These are phyloP conservation scores for Cavia aperea DNA, from an alignment of 2,113 vertebrate species.

Conservation along the genomic window DNA sequence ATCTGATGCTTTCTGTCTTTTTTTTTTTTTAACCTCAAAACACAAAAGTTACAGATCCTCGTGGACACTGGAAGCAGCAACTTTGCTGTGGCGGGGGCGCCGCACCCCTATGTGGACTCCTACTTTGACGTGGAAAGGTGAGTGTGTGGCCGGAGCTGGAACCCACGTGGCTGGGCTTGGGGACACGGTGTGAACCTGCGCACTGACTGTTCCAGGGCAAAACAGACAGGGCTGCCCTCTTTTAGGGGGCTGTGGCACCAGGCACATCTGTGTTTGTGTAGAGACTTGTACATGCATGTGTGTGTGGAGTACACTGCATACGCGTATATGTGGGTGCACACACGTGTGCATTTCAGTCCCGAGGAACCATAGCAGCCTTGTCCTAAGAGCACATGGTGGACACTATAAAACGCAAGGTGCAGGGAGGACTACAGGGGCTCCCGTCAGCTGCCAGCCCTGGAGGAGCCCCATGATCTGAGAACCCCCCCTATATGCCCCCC, in stretches of 20 bases:
- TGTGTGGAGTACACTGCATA: background rate
- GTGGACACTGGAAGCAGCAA: conserved; percentile 99
- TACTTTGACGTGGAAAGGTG: conserved; percentile 82
- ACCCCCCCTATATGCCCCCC: background rate
- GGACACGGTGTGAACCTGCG: accelerated
- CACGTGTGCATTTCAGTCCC: background rate
- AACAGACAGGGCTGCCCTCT: background rate
- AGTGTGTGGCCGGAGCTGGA: conserved; percentile 44
- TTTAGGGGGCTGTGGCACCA: background rate
- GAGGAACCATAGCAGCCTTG: background rate
- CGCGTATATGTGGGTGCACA: accelerated
- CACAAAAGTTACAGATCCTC: conserved; percentile 90
- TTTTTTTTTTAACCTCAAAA: conserved; percentile 64
- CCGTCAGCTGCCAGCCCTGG: background rate
- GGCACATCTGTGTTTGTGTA: background rate
- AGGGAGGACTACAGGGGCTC: background rate
- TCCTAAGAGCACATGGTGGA: accelerated
- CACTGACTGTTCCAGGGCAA: accelerated
- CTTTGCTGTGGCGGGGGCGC: conserved; percentile 92
- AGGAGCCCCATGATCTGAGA: background rate
- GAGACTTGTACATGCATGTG: too few relatives aligned
- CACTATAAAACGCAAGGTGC: background rate
- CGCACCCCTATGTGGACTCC: conserved; percentile 81
- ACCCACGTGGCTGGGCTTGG: background rate
- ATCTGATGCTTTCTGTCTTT: conserved; percentile 54